Base-by-base conservation (phyloP, 2,888 invertebrate species). In the Drosophila crucigera region DNA sequence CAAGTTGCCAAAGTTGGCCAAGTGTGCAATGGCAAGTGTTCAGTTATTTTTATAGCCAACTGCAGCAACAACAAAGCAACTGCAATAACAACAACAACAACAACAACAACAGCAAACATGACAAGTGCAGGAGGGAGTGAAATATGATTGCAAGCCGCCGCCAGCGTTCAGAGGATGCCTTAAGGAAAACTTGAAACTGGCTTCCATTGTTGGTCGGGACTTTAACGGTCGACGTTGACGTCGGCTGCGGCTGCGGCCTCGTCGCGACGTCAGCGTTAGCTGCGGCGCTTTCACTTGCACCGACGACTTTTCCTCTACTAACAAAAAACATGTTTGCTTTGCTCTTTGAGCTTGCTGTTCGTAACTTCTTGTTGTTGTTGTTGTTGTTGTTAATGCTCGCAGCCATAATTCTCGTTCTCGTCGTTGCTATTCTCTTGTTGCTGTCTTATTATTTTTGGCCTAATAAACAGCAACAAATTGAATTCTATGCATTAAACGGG, bases 1-100 rank as follows among this genome's bases (percentile, higher is more conserved):
- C 83, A 80, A 84, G 89, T 89, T 85, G 85, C 90, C 85, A 90
- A 89, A 90, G 78, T 90, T 85, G 90, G 90, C 90, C 90, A 90
- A 85, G 90, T 89, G 85, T 89, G 85, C 85, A 90, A 83, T 76
- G 90, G 90, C 85, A 85, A 85, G 85, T 85, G 89, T 90, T 85
- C 83, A 83, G 90, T 85, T 85, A 90, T 85, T 85, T 90, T 85
- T 88, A 90, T 88, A 85, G 90, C 66, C 78, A 77, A 77, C 68
- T 77, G 72, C 68, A 65, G 39, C 71, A 55, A 47, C 70, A 54
- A 43, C 63, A 58, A 47, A 47, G 37, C 41, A 55, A 56, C 52
- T 56, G 56, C 62, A 61, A 59, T 64, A 64, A 55, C 53, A 56
- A 25, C 35, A 37, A 43, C 69, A 64, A 55, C 53, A 56, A 25